Base-by-base conservation (phyloP, 2,888 invertebrate species). In the Dryocosmus kuriphilus region DNA sequence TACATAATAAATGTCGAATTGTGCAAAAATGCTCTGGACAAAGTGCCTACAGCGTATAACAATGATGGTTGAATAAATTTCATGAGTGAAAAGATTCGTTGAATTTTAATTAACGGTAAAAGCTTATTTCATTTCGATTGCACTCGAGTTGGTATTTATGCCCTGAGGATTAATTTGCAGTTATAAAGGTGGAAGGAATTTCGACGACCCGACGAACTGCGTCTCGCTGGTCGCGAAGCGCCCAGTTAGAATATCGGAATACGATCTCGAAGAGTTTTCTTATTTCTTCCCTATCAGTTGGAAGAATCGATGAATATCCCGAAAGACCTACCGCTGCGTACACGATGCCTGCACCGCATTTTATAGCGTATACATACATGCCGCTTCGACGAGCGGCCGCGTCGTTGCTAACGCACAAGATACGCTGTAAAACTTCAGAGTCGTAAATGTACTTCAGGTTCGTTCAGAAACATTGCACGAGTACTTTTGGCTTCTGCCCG, bases 241-340 rank as follows among this genome's bases (percentile, higher is more conserved):
- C 35, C 62, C 62, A 62, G 62, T 35, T 62, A 62, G 62, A n/a
- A 62, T 62, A 62, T 62, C 62, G n/a, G 32, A 75, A 78, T 78
- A 78, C 67, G 30, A 78, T 78, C 78, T 78, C 60, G 8, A 67
- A 62, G n/a, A 30, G 38, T 76, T 79, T 62, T 61, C 30, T 73
- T 76, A 32, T 60, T 55, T 75, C 32, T 11, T 9, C 46, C 19
- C 22, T 79, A 79, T 79, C 79, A 75, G 57, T 30, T 51, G 57
- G 76, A 79, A 76, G 75, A 78, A 78, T 78, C 78, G 76, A 78
- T 76, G 76, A 67, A 65, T 67, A 76, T 75, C 76, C 65, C 73
- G 73, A 32, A 32, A 51, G 76, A 76, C 78, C 76, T 73, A 78
- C 78, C 78, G 75, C 62, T 62, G 67, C 67, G 27, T 71, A 46